phyloP scores from a whole-genome alignment of 2,113 vertebrate species.

The Hippoglossus stenolepis region DNA sequence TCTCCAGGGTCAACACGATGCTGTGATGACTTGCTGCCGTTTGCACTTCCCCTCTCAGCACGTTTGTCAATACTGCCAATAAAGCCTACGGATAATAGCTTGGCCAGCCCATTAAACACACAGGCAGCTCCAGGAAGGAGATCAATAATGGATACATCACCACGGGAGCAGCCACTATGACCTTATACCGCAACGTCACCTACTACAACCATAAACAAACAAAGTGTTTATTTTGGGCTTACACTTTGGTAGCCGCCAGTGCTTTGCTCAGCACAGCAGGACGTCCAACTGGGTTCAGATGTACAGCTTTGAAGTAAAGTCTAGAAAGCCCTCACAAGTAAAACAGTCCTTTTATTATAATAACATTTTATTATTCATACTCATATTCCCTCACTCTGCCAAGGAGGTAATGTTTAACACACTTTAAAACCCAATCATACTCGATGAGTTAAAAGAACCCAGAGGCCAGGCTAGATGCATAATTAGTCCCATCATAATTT shows the following conservation, averaged over 20 bases:
- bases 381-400: background rate
- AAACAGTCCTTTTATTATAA: background rate
- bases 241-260: background rate
- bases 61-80: slow-evolving; percentile 78
- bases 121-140: slow-evolving; percentile 69
- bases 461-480: slow-evolving; percentile 13
- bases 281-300: background rate
- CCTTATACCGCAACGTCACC: slow-evolving; percentile 59
- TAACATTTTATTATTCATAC: background rate
- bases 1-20: slow-evolving; percentile 56
- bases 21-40: slow-evolving; percentile 64
- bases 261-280: background rate
- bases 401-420: background rate
- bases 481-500: slow-evolving; percentile 34
- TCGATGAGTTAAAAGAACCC: background rate
- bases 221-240: slow-evolving; percentile 44
- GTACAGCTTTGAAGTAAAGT: slow-evolving; percentile 10
- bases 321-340: background rate
- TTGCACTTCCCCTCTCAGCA: slow-evolving; percentile 74
- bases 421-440: slow-evolving; percentile 33
- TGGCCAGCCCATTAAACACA: slow-evolving; percentile 77
- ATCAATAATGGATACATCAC: slow-evolving; percentile 79
- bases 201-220: slow-evolving; percentile 55
- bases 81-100: slow-evolving; percentile 76
- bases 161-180: slow-evolving; percentile 63